Percentiles rank a stretch among this genome's conserved stretches.
These are phyloP conservation scores for Drosophila lutescens DNA, from an alignment of 2,888 invertebrate genomes.

Conservation along the genomic window DNA sequence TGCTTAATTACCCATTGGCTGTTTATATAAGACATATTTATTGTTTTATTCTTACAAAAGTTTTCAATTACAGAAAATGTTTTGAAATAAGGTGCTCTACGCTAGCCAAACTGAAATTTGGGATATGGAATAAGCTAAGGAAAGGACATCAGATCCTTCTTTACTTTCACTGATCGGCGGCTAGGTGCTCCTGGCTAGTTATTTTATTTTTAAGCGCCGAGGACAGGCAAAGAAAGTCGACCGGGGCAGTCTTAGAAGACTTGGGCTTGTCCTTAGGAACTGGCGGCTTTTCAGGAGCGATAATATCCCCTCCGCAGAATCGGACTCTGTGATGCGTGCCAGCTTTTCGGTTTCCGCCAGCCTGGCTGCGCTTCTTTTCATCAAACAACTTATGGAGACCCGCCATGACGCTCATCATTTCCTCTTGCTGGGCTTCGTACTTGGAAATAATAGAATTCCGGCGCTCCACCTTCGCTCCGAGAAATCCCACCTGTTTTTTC, in stretches of 20 bases:
- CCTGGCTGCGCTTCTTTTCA: neutral
- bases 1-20: conserved; percentile 2
- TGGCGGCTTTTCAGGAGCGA: neutral
- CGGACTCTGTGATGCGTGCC: neutral
- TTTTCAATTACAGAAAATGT: neutral
- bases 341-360: too few species aligned
- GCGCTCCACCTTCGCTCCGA: conserved; percentile 46
- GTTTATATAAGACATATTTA: conserved; percentile 11
- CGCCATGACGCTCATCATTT: conserved; percentile 33
- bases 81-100: neutral
- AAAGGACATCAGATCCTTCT: neutral
- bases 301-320: neutral
- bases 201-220: conserved; percentile 5
- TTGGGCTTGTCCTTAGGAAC: neutral
- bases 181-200: neutral
- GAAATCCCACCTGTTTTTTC: conserved; percentile 15
- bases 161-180: neutral
- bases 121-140: neutral
- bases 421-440: conserved; percentile 46
- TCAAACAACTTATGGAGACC: conserved; percentile 11
- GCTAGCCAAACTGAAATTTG: conserved; percentile 1
- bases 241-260: too few species aligned
- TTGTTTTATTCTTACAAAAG: neutral
- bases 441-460: conserved; percentile 56
- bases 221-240: neutral